Conservation (phyloP, 64 coral and sea anemone genomes). For the Platygyra sinensis region DNA sequence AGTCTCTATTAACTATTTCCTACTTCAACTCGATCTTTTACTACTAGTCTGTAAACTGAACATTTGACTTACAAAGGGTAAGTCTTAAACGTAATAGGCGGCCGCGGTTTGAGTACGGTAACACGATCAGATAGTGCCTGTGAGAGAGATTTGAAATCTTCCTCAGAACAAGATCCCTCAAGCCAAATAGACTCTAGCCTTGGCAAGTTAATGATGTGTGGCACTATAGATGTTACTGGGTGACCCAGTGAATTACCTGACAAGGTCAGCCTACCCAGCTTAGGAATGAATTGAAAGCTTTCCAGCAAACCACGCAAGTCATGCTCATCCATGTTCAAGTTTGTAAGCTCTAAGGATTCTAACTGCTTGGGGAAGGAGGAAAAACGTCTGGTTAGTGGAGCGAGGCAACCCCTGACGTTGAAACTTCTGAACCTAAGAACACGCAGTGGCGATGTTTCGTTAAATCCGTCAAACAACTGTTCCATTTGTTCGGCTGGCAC, state of each 20-base stretch:
- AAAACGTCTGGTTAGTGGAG: background rate
- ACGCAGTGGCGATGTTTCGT: too few relatives aligned
- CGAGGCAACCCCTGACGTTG: background rate
- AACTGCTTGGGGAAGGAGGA: background rate
- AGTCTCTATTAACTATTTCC: too few relatives aligned
- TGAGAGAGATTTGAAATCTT: too few relatives aligned
- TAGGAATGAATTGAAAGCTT: background rate
- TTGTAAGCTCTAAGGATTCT: background rate
- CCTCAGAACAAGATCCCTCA: too few relatives aligned
- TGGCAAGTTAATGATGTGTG: background rate
- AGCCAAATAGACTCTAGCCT: too few relatives aligned
- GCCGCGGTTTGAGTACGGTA: too few relatives aligned
- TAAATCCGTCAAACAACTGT: background rate
- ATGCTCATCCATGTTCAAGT: background rate
- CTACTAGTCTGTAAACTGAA: too few relatives aligned
- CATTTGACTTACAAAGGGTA: too few relatives aligned
- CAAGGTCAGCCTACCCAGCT: background rate
- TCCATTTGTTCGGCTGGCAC: background rate
- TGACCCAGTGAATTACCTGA: background rate
- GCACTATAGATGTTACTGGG: background rate
- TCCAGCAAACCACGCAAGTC: background rate
- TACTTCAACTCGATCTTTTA: too few relatives aligned
- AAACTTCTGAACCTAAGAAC: background rate
- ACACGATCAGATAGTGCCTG: too few relatives aligned
- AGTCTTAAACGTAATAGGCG: too few relatives aligned